Evolutionary conservation across 2,797 vertebrate genomes (phyloP).

Genomic region (Lagorchestes hirsutus): DNA sequence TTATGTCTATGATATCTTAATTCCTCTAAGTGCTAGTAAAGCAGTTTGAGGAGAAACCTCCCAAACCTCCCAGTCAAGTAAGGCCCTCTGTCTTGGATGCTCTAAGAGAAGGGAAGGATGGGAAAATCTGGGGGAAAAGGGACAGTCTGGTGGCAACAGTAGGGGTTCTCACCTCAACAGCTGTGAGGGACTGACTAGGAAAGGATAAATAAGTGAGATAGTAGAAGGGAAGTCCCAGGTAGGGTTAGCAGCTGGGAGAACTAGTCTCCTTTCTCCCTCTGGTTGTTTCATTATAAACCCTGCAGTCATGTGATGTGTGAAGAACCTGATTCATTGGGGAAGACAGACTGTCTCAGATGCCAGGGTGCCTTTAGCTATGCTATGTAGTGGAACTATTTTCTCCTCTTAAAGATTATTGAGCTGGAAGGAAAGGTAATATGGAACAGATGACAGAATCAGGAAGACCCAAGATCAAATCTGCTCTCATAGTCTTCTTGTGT

Average conservation of each 20-base stretch:
- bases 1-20: no score
- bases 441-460: background rate
- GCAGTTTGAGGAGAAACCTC: background rate
- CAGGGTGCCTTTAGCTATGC: background rate
- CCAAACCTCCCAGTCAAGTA: no score
- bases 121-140: background rate
- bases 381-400: background rate
- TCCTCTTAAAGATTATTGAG: background rate
- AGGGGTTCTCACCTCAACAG: no score
- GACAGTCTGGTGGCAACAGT: accelerated
- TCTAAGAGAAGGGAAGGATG: background rate
- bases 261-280: background rate
- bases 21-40: no score
- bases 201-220: no score
- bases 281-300: no score
- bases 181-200: no score
- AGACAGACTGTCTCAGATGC: background rate
- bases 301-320: background rate
- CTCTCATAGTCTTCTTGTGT: background rate
- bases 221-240: no score
- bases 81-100: background rate
- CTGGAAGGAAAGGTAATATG: background rate
- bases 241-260: no score
- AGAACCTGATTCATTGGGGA: background rate
- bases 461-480: background rate